These are phyloP conservation scores for Pomacea canaliculata DNA, from an alignment of 2,888 invertebrate genomes.

Conservation along the genomic window DNA sequence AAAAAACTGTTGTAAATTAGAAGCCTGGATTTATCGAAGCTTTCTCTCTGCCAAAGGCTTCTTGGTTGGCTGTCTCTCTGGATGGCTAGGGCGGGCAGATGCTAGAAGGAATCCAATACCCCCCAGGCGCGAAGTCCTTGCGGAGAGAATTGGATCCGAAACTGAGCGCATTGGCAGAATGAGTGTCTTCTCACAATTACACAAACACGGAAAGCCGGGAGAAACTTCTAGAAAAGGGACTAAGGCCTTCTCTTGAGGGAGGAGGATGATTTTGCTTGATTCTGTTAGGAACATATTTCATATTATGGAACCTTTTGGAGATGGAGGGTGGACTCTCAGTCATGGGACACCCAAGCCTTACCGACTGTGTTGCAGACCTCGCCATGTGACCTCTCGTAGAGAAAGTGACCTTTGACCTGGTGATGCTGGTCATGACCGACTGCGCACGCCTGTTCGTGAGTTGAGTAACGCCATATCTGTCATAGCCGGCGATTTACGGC, in stretches of 20 bases:
- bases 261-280: no score
- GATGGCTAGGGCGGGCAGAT: not conserved
- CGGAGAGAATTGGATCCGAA: conserved; percentile 2
- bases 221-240: no score
- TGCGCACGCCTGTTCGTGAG: not conserved
- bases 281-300: no score
- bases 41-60: not conserved
- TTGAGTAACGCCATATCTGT: conserved; percentile 9
- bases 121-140: not conserved
- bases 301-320: no score
- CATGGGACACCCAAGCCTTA: not conserved
- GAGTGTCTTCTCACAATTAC: not conserved
- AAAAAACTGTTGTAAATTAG: no score
- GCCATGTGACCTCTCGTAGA: conserved; percentile 3
- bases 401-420: not conserved
- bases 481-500: not conserved
- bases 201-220: no score
- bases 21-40: not conserved
- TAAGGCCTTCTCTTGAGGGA: no score
- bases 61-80: not conserved
- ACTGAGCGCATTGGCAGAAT: not conserved
- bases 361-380: not conserved
- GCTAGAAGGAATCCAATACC: not conserved
- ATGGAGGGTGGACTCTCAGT: no score
- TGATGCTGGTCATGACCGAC: not conserved